Percentiles rank a stretch among this genome's conserved stretches.
These are phyloP conservation scores for Cataglyphis livida DNA, from an alignment of 2,888 invertebrate genomes.

Conservation along the genomic window DNA sequence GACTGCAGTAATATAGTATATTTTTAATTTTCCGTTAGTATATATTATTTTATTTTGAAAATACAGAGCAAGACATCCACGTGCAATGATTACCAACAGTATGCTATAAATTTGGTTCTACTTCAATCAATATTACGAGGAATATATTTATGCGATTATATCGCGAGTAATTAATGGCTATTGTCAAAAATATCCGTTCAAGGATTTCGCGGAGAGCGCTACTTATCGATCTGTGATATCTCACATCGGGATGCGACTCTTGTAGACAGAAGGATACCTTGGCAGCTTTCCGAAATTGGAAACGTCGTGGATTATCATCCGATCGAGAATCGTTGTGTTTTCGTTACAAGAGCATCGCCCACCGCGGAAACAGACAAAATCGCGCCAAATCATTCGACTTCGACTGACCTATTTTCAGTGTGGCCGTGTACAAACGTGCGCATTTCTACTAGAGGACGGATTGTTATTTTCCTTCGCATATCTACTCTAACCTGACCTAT, in stretches of 20 bases:
- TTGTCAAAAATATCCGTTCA: constrained; percentile 35
- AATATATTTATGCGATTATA: constrained; percentile 12
- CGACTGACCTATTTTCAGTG: constrained; percentile 76
- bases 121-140: background rate
- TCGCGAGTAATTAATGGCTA: constrained; percentile 29
- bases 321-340: constrained; percentile 69
- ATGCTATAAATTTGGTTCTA: background rate
- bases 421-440: constrained; percentile 63
- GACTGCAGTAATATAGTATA: background rate
- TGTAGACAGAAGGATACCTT: constrained; percentile 11
- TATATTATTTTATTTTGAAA: background rate
- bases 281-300: constrained; percentile 53
- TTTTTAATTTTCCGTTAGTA: background rate
- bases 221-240: constrained; percentile 47
- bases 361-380: constrained; percentile 71
- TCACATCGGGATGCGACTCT: constrained; percentile 23
- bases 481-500: constrained; percentile 1
- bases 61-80: background rate
- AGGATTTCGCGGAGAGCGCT: constrained; percentile 27
- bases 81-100: background rate
- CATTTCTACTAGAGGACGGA: constrained; percentile 63
- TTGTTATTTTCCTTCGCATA: constrained; percentile 53
- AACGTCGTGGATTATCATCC: constrained; percentile 60
- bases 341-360: constrained; percentile 66
- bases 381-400: constrained; percentile 75